These are phyloP conservation scores for Oenanthe oenanthe DNA, from an alignment of 2,113 vertebrate genomes.

Conservation along the genomic window DNA sequence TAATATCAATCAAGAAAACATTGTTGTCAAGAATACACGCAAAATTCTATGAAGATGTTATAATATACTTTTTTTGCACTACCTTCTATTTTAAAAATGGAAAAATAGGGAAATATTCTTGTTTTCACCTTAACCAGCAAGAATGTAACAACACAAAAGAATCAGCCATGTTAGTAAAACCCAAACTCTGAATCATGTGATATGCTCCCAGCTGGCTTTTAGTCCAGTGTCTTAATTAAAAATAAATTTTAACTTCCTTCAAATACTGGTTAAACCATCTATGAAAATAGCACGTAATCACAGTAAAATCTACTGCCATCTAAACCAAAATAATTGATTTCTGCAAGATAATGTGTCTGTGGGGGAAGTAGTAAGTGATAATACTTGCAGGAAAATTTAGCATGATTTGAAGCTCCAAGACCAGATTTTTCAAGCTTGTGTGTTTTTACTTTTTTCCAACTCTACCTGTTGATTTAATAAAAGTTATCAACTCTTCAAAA, in stretches of 20 bases:
- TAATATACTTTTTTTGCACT: not conserved
- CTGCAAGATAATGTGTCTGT: not conserved
- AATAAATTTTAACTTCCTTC: not conserved
- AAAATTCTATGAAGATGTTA: not conserved
- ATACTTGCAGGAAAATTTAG: not conserved
- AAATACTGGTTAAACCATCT: not conserved
- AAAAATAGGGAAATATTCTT: not conserved
- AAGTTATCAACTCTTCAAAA: not conserved
- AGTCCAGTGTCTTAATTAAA: not conserved
- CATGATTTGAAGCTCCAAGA: not conserved
- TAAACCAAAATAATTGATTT: not conserved
- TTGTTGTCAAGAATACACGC: not conserved
- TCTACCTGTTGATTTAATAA: not conserved
- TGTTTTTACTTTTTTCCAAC: not conserved
- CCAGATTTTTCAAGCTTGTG: not conserved
- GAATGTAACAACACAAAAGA: not conserved
- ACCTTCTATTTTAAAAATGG: not conserved
- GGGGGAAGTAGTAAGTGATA: not conserved
- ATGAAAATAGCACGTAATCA: not conserved
- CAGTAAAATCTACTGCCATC: not conserved
- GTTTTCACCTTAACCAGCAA: not conserved
- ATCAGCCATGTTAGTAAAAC: not conserved
- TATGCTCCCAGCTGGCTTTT: not conserved
- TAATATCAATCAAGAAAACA: not conserved
- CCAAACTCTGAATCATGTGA: not conserved